phyloP scores from a whole-genome alignment of 1,140 invertebrate species.

The Habropoda laboriosa region DNA sequence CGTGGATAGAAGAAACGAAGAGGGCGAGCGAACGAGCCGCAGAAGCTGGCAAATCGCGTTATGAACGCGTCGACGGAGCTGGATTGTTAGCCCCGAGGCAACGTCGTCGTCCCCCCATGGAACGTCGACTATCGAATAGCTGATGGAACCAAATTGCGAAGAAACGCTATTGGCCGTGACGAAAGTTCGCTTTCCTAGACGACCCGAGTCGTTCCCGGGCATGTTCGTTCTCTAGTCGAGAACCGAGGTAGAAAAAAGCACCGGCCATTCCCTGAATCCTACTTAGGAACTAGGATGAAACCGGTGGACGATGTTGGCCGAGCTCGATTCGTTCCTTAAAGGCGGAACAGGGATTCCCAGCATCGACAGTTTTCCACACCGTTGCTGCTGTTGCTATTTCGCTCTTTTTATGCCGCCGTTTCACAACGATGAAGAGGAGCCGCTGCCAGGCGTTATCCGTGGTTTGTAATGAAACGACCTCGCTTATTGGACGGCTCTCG shows the following conservation, averaged over 20 bases:
- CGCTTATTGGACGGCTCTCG: neutral
- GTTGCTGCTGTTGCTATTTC: neutral
- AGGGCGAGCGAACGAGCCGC: slow-evolving; percentile 46
- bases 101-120: slow-evolving; percentile 12
- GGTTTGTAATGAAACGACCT: neutral
- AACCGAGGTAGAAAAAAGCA: neutral
- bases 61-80: slow-evolving; percentile 65
- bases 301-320: neutral
- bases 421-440: neutral
- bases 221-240: neutral
- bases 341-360: neutral
- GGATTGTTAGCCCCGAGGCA: slow-evolving; percentile 65
- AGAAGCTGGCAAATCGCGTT: slow-evolving; percentile 72
- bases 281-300: neutral
- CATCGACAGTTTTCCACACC: slow-evolving; percentile 2
- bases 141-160: slow-evolving; percentile 63
- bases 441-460: neutral
- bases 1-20: neutral
- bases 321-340: neutral
- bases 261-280: neutral
- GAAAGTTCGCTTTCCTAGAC: slow-evolving; percentile 25
- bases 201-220: neutral
- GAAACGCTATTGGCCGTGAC: slow-evolving; percentile 63
- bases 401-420: slow-evolving; percentile 8
- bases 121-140: slow-evolving; percentile 60